Base-by-base conservation (phyloP, 2,888 invertebrate species). In the Heliothis peltigera region DNA sequence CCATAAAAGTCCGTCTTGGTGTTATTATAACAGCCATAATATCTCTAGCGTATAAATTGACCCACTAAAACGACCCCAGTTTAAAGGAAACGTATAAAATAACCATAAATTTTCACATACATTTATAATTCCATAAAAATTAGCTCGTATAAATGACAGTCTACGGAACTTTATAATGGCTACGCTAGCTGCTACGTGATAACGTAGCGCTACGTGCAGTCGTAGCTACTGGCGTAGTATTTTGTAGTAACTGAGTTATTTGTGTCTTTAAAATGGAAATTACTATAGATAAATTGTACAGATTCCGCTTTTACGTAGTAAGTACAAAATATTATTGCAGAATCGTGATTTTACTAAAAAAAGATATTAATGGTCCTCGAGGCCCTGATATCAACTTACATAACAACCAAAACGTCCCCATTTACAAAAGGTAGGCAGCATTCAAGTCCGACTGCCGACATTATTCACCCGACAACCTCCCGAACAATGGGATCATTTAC, bases 401-500 rank as follows among this genome's bases (percentile, higher is more conserved):
- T 69, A 69, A 76, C 66, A 70, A 77, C 63, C 65, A 67, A 78
- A 76, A 66, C 73, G 74, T 72, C 60, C 62, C 56, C 72, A 74
- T 79, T 74, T 68, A 81, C 80, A 77, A 81, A 80, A 80, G 75
- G 76, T 75, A 70, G 70, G 74, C 70, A 71, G 64, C 77, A 73
- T 80, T 81, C 65, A 68, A 75, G 75, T 77, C 68, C 52, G 63
- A 74, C 77, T 79, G 70, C 64, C 64, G 49, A 58, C 80, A 79
- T 79, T 77, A 77, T 75, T 79, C 83, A 83, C 79, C 79, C 80
- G 61, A 66, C 79, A 66, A 71, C 68, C 70, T 69, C 56, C 68
- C 63, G 64, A 74, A 84, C 84, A 88, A 87, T 84, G 77, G 76
- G 75, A 78, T 79, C 84, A 79, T 84, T 87, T 82, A 79, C 85